Percentiles rank a stretch among this genome's conserved stretches.
Evolutionary conservation across 2,113 vertebrate genomes (phyloP).

Genomic region (Brachirus orientalis): DNA sequence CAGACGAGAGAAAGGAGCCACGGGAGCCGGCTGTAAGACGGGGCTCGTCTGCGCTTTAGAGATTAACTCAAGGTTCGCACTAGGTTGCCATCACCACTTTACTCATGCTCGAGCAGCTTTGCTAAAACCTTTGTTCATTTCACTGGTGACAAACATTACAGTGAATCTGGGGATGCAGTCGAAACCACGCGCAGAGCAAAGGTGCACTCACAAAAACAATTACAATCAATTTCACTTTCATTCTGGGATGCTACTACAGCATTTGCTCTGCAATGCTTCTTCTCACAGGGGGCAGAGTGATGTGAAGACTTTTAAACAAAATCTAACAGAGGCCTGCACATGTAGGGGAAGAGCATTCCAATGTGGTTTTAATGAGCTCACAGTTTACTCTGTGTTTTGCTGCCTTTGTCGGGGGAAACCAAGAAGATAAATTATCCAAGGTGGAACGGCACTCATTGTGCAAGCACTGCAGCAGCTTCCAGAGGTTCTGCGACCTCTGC

Average conservation of each 20-base stretch:
- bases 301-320: constrained; percentile 53
- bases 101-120: constrained; percentile 27
- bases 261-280: constrained; percentile 52
- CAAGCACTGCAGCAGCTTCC: constrained; percentile 13
- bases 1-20: constrained; percentile 38
- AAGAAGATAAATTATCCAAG: constrained; percentile 41
- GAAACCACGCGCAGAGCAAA: constrained; percentile 7
- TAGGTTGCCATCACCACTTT: constrained; percentile 27
- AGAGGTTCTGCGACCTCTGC: constrained; percentile 16
- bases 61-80: constrained; percentile 32
- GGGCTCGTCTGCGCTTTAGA: constrained; percentile 28
- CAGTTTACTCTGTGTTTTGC: constrained; percentile 36
- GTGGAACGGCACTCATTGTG: constrained; percentile 24
- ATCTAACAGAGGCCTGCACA: constrained; percentile 35
- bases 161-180: constrained; percentile 18
- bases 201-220: no score
- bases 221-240: no score
- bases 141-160: constrained; percentile 41
- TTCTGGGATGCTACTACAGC: constrained; percentile 12
- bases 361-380: constrained; percentile 64
- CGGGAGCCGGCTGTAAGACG: constrained; percentile 11
- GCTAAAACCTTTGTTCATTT: constrained; percentile 20
- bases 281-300: constrained; percentile 41
- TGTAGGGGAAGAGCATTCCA: constrained; percentile 42
- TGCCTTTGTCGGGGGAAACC: constrained; percentile 29